Base-by-base conservation (phyloP, 2,113 vertebrate species). In the Microtus oregoni region DNA sequence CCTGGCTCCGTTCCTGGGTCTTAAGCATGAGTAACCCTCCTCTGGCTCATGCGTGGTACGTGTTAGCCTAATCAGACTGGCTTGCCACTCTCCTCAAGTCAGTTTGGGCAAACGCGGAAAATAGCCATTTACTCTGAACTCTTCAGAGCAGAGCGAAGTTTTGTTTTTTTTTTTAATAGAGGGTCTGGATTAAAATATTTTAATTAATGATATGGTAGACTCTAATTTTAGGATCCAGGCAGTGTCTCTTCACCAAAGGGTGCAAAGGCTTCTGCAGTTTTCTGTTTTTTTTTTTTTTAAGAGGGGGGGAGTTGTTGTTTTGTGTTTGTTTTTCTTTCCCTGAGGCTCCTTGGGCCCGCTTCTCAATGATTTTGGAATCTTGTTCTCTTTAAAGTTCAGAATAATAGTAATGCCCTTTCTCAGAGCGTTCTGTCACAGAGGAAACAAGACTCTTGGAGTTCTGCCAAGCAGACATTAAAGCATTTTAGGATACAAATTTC, bases 141-240 rank as follows among this genome's bases (percentile, higher is more conserved):
- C 79, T 67, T 89, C 44, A 94, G 72, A 58, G 50, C 63, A 89
- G 38, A 77, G 28, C 78, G 75, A 61, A 58, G 47, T 50, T 11
- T 67, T 41, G 3, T 38, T 2, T 52, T 63, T 11, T 75, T 67
- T 79, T 44, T 77, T 8, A 79, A n/a, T 52, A 38, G 85, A 47
- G 5, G 20, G 4, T 72, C 0, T 88, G 86, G 76, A 68, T 97
- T 92, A 50, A 93, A 78, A 28, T 73, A 55, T 85, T 96, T 96
- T 68, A 50, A 70, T 82, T 70, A 47, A 15, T 70, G 17, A 13
- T 12, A 22, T 35, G 55, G 3, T 76, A 14, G 58, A 5, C 61
- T 32, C 44, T 61, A 55, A 73, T 86, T 92, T 41, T 61, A 78
- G 75, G 65, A 67, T 83, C 41, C 38, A 17, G 32, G 50, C 28